phyloP scores from a whole-genome alignment of 2,113 vertebrate species.

The Callopanchax toddi region DNA sequence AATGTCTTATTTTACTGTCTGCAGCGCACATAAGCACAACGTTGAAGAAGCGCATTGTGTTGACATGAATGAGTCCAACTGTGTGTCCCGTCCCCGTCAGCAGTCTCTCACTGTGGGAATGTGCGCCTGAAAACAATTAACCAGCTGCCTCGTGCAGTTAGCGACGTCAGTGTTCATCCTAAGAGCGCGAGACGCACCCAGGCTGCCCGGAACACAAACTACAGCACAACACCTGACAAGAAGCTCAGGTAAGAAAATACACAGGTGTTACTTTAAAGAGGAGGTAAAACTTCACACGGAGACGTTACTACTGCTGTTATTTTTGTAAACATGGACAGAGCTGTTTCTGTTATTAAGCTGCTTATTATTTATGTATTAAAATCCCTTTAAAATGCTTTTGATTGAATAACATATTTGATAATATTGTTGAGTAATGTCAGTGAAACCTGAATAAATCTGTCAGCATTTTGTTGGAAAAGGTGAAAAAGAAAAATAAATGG shows the following conservation, averaged over 20 bases:
- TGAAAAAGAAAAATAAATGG: not conserved
- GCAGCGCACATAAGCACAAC: not conserved
- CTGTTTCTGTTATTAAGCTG: too few relatives aligned
- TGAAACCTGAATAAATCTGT: not conserved
- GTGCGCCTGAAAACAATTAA: constrained; percentile 54
- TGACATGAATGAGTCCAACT: not conserved
- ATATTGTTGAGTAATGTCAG: not conserved
- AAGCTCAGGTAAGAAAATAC: constrained; percentile 43
- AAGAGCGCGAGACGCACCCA: not conserved
- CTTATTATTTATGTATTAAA: too few relatives aligned
- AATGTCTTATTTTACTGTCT: too few relatives aligned
- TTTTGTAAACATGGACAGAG: too few relatives aligned
- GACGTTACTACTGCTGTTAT: too few relatives aligned
- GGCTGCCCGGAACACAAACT: not conserved
- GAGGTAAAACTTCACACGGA: too few relatives aligned
- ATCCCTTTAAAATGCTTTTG: not conserved
- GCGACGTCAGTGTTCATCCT: not conserved
- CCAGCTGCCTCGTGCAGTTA: constrained; percentile 23
- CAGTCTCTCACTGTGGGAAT: constrained; percentile 29
- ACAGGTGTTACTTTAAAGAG: too few relatives aligned
- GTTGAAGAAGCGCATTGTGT: not conserved
- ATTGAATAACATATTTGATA: not conserved
- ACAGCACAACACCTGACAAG: not conserved
- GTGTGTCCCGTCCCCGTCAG: not conserved
- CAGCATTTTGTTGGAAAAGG: not conserved